These are phyloP conservation scores for Oedothorax gibbosus DNA, from an alignment of 1,140 invertebrate genomes.

Conservation along the genomic window DNA sequence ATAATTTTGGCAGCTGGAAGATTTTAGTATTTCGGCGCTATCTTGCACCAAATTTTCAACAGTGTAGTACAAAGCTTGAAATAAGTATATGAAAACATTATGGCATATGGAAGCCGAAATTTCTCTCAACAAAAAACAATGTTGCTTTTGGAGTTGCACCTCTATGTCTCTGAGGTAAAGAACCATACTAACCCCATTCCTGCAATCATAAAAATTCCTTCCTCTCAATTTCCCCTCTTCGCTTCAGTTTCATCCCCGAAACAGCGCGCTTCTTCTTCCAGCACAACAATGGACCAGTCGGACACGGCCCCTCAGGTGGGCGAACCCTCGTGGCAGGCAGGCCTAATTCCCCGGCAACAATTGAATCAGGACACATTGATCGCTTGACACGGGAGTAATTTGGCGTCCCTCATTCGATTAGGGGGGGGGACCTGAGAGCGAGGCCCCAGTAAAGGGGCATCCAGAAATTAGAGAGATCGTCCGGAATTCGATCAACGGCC, in stretches of 20 bases:
- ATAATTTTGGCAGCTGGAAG: too few species aligned
- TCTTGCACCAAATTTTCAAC: too few species aligned
- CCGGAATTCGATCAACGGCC: slow-evolving; percentile 49
- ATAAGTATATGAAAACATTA: too few species aligned
- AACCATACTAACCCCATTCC: too few species aligned
- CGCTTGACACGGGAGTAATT: slow-evolving; percentile 61
- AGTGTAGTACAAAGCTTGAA: too few species aligned
- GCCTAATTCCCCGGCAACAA: slow-evolving; percentile 51
- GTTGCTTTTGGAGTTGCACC: too few species aligned
- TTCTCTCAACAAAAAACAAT: too few species aligned
- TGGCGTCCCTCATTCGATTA: slow-evolving; percentile 58
- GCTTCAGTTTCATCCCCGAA: not conserved
- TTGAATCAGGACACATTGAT: slow-evolving; percentile 60
- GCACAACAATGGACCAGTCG: not conserved
- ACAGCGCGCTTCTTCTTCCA: not conserved
- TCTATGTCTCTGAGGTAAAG: too few species aligned
- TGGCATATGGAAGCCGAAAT: too few species aligned
- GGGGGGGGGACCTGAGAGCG: slow-evolving; percentile 17
- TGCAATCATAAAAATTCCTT: not conserved
- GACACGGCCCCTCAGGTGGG: not conserved
- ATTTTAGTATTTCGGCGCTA: too few species aligned
- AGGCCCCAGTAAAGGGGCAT: slow-evolving; percentile 50
- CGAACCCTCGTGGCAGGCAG: not conserved
- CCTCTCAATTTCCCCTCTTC: not conserved
- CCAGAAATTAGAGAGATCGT: slow-evolving; percentile 44